Evolutionary conservation across 1,140 invertebrate genomes (phyloP).

Genomic region (Apis cerana): DNA sequence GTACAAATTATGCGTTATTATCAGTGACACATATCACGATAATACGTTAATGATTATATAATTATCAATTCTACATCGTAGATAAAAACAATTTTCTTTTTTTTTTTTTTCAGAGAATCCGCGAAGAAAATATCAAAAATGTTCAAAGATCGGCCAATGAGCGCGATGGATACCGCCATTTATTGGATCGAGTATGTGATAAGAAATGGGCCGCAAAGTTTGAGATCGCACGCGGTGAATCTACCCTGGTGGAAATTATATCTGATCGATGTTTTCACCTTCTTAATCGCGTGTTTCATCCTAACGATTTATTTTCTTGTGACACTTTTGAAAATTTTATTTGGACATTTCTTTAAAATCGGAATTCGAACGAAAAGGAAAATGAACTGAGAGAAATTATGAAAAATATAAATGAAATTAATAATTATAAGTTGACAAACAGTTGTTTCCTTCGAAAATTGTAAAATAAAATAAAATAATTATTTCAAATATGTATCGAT

Average conservation of each 20-base stretch:
- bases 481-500: too few species aligned
- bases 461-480: too few species aligned
- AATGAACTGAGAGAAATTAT: neutral
- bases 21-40: too few species aligned
- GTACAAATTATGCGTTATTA: too few species aligned
- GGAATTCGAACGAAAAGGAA: neutral
- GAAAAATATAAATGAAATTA: too few species aligned
- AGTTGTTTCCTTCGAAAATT: too few species aligned
- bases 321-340: too few species aligned
- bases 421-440: too few species aligned
- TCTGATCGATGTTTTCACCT: conserved; percentile 73
- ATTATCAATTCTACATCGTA: too few species aligned
- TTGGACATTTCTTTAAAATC: too few species aligned
- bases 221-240: conserved; percentile 73
- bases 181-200: conserved; percentile 84
- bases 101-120: conserved; percentile 47
- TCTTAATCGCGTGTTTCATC: conserved; percentile 30
- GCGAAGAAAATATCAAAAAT: conserved; percentile 43
- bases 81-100: too few species aligned
- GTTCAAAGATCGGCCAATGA: conserved; percentile 75
- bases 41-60: too few species aligned
- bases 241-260: conserved; percentile 77
- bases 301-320: neutral
- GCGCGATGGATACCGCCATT: conserved; percentile 81
- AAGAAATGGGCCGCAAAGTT: conserved; percentile 78